Base-by-base conservation (phyloP, 2,888 invertebrate species). In the Hipparchia sbordonii region DNA sequence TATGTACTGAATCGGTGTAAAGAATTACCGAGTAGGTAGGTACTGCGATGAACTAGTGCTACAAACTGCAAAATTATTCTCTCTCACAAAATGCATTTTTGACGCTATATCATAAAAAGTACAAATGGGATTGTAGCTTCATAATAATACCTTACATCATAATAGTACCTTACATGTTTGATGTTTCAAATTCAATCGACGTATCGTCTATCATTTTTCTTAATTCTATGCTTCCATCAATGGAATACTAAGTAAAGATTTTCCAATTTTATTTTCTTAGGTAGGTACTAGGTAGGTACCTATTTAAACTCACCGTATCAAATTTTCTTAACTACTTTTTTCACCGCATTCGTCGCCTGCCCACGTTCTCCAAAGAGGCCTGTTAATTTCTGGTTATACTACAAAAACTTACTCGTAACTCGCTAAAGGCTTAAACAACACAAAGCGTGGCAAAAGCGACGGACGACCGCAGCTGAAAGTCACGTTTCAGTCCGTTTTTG, bases 301-400 rank as follows among this genome's bases (percentile, higher is more conserved):
- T 48, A 48, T 46, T 54, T 63, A 70, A 62, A 63, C 33, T 62
- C 46, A 7, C 52, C 70, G 70, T 70, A 12, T 62, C 63, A 12
- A 70, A 70, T 70, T 70, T 63, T 46, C 70, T 23, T 70, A 70
- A 70, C 70, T 13, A 56, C 39, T 70, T 70, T 70, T 70, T 70
- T 70, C 61, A 10, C 13, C n/a, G 5, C 61, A 46, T 12, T 45
- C 23, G 45, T 33, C 54, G 62, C 12, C 23, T 13, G 70, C 12
- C 23, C 63, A 62, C 70, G 62, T 62, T 63, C 23, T 23, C 51
- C n/a, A 56, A 39, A 52, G 54, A 70, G 54, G 62, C 63, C 54
- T 62, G 45, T 45, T 62, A 70, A 70, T 63, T 70, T 70, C 62
- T 56, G 46, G 9, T 56, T 56, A 56, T 39, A 54, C 8, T n/a